Conservation (phyloP, 2,797 vertebrate genomes). For the Platyrinchus mystaceus region DNA sequence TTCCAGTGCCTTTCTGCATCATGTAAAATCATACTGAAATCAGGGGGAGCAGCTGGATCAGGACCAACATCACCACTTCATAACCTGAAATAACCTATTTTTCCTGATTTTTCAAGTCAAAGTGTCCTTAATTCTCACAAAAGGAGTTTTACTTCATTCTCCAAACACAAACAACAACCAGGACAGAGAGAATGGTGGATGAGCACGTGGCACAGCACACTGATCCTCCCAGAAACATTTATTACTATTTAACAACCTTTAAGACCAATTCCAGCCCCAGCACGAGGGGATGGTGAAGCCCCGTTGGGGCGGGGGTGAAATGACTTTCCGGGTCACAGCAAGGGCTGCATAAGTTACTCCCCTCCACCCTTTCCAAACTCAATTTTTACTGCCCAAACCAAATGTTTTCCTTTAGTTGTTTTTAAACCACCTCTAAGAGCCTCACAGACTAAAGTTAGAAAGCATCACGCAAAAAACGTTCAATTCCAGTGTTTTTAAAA, state of each 20-base stretch:
- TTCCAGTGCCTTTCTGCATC: not conserved
- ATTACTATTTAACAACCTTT: not conserved
- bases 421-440: not conserved
- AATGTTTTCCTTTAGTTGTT: not conserved
- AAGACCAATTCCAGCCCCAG: not conserved
- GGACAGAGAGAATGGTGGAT: not conserved
- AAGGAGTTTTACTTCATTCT: not conserved
- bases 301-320: not conserved
- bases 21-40: fast-evolving
- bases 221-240: not conserved
- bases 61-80: not conserved
- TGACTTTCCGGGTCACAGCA: not conserved
- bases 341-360: not conserved
- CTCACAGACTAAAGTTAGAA: not conserved
- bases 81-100: not conserved
- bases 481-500: not conserved
- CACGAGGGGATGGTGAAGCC: not conserved
- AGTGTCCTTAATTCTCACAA: not conserved
- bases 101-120: fast-evolving
- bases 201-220: not conserved
- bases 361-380: not conserved
- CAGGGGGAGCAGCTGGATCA: not conserved
- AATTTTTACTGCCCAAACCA: not conserved
- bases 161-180: not conserved
- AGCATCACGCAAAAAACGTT: not conserved